Evolutionary conservation across 1,140 invertebrate species (phyloP).

Genomic region (Carposina sasakii): DNA sequence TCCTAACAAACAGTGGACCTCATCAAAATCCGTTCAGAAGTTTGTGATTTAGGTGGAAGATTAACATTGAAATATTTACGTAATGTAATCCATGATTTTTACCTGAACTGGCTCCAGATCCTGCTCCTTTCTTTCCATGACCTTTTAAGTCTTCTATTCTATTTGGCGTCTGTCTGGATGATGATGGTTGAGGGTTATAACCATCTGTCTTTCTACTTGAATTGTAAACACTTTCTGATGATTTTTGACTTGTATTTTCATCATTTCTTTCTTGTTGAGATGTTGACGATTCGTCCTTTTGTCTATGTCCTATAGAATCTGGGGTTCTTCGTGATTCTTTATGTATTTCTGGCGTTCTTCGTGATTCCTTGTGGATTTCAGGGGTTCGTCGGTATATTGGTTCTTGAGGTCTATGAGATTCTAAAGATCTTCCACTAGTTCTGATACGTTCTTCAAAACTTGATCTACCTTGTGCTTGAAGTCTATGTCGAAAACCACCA

Average conservation of each 20-base stretch:
- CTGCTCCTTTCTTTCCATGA: conserved; percentile 56
- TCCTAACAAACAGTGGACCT: too few species aligned
- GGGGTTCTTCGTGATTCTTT: conserved; percentile 43
- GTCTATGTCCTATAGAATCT: conserved; percentile 45
- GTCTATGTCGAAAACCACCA: conserved; percentile 70
- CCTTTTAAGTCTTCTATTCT: conserved; percentile 65
- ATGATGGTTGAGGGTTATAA: conserved; percentile 53
- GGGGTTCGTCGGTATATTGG: conserved; percentile 54
- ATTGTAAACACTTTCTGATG: conserved; percentile 60
- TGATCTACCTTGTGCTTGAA: conserved; percentile 56
- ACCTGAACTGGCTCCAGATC: conserved; percentile 65
- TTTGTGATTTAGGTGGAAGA: background rate
- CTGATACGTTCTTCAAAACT: conserved; percentile 62
- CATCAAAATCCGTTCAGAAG: too few species aligned
- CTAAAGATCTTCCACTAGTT: conserved; percentile 56
- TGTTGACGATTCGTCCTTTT: conserved; percentile 45
- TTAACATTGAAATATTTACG: background rate
- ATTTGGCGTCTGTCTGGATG: conserved; percentile 60
- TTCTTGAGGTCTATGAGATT: conserved; percentile 49
- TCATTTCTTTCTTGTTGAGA: conserved; percentile 50
- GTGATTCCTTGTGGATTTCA: conserved; percentile 33
- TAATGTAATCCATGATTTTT: conserved; percentile 3
- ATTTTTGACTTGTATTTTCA: conserved; percentile 63
- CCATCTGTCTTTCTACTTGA: conserved; percentile 53
- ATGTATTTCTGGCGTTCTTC: conserved; percentile 44